Evolutionary conservation across 2,888 invertebrate genomes (phyloP), one percentile per base, ranked within the genome.

Genomic region (Actias luna): DNA sequence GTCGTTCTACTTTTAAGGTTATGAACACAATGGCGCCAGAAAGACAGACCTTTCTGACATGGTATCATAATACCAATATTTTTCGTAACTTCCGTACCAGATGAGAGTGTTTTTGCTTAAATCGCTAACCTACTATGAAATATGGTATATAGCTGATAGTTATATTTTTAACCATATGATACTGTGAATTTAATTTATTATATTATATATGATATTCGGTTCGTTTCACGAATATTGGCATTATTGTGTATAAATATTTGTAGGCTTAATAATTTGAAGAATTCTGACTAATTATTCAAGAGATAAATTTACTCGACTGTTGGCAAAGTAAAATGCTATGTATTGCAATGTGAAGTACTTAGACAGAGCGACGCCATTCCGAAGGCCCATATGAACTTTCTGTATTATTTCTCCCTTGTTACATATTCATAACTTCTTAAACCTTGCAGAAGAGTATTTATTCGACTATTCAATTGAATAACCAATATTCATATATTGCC

Each of bases 321-420:
- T 71, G 65, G 65, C 66, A 70, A 70, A 71, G 70, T 68, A 70
- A 72, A 73, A 72, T 58, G 62, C 65, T 65, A 65, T 61, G 55
- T 68, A 66, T 66, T 66, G 68, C 70, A 71, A 75, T 71, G 69
- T 70, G 69, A 68, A 72, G 67, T 68, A 67, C 69, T 59, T 22
- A 76, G 74, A 76, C 74, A 66, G 70, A 64, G 67, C 55, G 71
- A 69, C 70, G 72, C 65, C 73, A 63, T 64, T 64, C 67, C 65
- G 67, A 61, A 64, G 64, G 58, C 58, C 39, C 64, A 58, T 57
- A 25, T 57, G 22, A 62, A 58, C 42, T 16, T 39, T 31, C 42
- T 22, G 22, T 31, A 42, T 22, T 33, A 42, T 25, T 61, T 69
- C 63, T 63, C 61, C 55, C 29, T 55, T 55, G 14, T 55, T 16